A percentile compares a stretch with the other conserved stretches of the same genome.
These are phyloP conservation scores for Dorcus parallelipipedus DNA, from an alignment of 2,888 invertebrate species.

Conservation along the genomic window DNA sequence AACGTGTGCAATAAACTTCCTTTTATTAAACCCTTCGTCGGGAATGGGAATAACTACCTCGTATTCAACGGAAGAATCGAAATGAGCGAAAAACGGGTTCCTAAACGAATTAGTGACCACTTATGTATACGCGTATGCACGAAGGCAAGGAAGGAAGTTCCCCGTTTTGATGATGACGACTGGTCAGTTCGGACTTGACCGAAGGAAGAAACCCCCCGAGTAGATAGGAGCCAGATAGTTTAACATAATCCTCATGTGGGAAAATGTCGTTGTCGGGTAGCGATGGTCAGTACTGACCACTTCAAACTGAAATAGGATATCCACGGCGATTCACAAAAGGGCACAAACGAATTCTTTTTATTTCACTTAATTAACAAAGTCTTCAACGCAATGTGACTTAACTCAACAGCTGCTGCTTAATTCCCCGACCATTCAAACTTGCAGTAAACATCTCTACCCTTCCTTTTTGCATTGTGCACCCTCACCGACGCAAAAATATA, in stretches of 20 bases:
- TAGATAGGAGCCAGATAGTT: constrained; percentile 19
- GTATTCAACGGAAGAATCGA: neutral
- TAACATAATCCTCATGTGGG: constrained; percentile 26
- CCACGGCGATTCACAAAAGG: constrained; percentile 15
- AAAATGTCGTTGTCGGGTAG: constrained; percentile 22
- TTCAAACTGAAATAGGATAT: constrained; percentile 22
- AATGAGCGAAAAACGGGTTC: constrained; percentile 18
- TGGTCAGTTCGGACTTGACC: constrained; percentile 18
- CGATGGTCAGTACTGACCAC: constrained; percentile 22
- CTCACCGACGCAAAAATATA: neutral
- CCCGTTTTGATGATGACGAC: constrained; percentile 18
- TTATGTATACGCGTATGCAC: constrained; percentile 15
- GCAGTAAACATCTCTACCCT: neutral
- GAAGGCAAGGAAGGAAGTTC: constrained; percentile 11
- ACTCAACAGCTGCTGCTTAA: neutral
- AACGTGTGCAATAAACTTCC: too few relatives aligned
- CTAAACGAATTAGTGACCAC: constrained; percentile 21
- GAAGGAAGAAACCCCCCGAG: constrained; percentile 14
- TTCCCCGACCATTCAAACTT: neutral
- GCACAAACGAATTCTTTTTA: neutral
- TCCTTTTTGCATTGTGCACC: neutral
- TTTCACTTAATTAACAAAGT: too few relatives aligned
- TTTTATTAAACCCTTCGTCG: neutral
- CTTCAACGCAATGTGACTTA: neutral
- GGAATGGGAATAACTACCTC: neutral